These are phyloP conservation scores for Condylostylus longicornis DNA, from an alignment of 1,140 invertebrate genomes.

Conservation along the genomic window DNA sequence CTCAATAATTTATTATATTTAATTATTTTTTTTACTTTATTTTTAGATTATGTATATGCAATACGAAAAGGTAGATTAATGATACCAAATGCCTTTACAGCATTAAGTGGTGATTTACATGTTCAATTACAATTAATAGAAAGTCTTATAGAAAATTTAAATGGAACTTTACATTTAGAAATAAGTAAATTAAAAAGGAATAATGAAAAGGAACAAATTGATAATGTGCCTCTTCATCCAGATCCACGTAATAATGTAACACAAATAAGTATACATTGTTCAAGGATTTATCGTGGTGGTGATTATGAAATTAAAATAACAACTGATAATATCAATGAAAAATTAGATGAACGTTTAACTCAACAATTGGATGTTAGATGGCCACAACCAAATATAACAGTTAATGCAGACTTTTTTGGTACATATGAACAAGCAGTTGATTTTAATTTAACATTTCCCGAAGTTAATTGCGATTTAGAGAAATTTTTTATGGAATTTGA, in stretches of 20 bases:
- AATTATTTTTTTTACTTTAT: too few relatives aligned
- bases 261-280: constrained; percentile 26
- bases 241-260: constrained; percentile 28
- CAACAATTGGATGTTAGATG: constrained; percentile 51
- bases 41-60: constrained; percentile 31
- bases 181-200: background rate
- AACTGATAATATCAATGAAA: constrained; percentile 12
- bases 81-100: constrained; percentile 40
- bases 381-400: constrained; percentile 51
- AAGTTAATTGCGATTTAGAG: constrained; percentile 47
- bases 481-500: too few relatives aligned
- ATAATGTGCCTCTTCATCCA: constrained; percentile 26
- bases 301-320: constrained; percentile 28
- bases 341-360: constrained; percentile 19
- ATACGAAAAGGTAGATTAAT: constrained; percentile 30
- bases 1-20: too few relatives aligned
- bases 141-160: background rate
- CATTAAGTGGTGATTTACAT: constrained; percentile 44
- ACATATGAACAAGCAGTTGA: constrained; percentile 60
- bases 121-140: constrained; percentile 34
- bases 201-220: constrained; percentile 8
- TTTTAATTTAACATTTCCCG: constrained; percentile 53
- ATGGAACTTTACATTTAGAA: background rate
- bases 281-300: constrained; percentile 24
- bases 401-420: constrained; percentile 53